Evolutionary conservation across 2,888 invertebrate genomes (phyloP).

Genomic region (Calameuta idolon): DNA sequence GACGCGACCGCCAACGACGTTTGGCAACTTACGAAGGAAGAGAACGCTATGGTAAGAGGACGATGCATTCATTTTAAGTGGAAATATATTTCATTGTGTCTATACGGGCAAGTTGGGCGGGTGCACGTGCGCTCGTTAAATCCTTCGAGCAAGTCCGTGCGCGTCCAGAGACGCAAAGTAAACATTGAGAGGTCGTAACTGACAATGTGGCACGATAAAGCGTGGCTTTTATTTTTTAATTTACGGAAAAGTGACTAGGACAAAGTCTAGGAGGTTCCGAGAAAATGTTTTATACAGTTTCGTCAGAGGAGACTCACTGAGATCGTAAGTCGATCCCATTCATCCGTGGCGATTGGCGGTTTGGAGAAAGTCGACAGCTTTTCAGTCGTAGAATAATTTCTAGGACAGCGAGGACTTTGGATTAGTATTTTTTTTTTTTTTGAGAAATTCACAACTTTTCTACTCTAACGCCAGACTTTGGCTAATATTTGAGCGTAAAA

Average conservation of each 20-base stretch:
- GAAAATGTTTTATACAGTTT: neutral
- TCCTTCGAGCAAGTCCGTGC: neutral
- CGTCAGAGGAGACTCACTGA: neutral
- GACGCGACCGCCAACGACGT: slow-evolving; percentile 38
- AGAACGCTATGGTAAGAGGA: slow-evolving; percentile 52
- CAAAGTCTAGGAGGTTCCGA: neutral
- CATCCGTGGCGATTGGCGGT: neutral
- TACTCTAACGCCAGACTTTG: neutral
- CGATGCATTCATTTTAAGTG: neutral
- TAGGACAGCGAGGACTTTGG: neutral
- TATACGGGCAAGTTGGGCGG: neutral
- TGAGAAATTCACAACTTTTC: neutral
- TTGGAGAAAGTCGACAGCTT: neutral
- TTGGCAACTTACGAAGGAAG: slow-evolving; percentile 54
- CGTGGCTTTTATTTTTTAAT: neutral
- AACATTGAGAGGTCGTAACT: neutral
- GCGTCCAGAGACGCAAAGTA: neutral
- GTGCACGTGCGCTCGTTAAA: neutral
- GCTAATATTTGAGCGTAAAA: too few species aligned
- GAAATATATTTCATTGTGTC: neutral
- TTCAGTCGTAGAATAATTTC: neutral
- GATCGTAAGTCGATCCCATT: neutral
- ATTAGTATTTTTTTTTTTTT: neutral
- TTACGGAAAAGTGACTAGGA: neutral
- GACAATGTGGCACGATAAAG: neutral